phyloP scores from a whole-genome alignment of 2,113 vertebrate genomes.

The Burhinus bistriatus region DNA sequence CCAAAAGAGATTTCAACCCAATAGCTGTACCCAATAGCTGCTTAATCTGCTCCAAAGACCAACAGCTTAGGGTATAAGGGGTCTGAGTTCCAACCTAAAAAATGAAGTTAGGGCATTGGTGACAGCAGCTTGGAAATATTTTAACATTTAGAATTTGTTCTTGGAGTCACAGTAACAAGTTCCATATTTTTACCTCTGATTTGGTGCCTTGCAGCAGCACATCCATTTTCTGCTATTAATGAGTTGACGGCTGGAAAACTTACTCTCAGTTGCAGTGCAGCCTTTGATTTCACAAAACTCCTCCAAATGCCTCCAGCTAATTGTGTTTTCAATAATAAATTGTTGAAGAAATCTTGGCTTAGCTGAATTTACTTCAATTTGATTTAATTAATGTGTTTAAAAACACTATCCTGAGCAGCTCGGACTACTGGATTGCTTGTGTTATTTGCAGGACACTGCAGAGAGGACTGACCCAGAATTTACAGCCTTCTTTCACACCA shows the following conservation, averaged over 20 bases:
- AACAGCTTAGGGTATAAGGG: neutral
- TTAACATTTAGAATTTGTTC: conserved; percentile 14
- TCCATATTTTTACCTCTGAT: conserved; percentile 23
- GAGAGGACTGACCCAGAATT: conserved; percentile 44
- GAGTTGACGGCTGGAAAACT: conserved; percentile 47
- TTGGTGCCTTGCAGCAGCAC: conserved; percentile 55
- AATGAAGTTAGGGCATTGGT: neutral
- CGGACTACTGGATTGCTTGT: neutral
- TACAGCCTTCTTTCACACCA: conserved; percentile 27
- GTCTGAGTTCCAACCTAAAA: neutral
- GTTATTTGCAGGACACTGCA: conserved; percentile 12
- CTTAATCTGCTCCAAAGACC: neutral
- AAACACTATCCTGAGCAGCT: neutral
- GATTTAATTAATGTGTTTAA: conserved; percentile 58
- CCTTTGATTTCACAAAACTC: conserved; percentile 68
- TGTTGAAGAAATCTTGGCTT: conserved; percentile 57
- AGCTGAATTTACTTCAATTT: conserved; percentile 48
- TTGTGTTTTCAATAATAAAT: conserved; percentile 70
- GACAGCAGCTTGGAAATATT: conserved; percentile 1
- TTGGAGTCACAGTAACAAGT: neutral
- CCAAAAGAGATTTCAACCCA: neutral
- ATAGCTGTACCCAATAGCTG: neutral
- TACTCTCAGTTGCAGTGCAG: conserved; percentile 32
- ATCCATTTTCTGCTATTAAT: conserved; percentile 63
- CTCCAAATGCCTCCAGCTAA: conserved; percentile 63